phyloP scores from a whole-genome alignment of 1,140 invertebrate genomes.

The Orius insidiosus region DNA sequence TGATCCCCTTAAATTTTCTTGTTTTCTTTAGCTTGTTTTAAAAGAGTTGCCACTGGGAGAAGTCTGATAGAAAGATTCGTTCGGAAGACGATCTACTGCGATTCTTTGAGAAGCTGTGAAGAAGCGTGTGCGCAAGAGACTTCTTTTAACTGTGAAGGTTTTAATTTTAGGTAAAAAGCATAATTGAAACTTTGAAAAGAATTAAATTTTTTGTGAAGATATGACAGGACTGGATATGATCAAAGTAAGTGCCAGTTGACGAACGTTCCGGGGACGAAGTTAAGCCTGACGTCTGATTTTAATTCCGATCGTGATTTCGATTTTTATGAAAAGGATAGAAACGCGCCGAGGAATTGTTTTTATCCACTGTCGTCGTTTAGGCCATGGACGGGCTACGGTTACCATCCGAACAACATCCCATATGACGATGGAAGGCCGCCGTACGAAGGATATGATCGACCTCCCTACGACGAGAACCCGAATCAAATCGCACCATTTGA shows the following conservation, averaged over 20 bases:
- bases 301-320: slow-evolving; percentile 50
- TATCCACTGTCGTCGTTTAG: background rate
- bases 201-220: slow-evolving; percentile 16
- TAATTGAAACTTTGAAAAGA: too few species aligned
- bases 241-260: slow-evolving; percentile 47
- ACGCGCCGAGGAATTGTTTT: slow-evolving; percentile 19
- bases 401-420: background rate
- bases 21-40: slow-evolving; percentile 50
- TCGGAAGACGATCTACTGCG: slow-evolving; percentile 43
- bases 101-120: slow-evolving; percentile 51
- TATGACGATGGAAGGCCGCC: background rate
- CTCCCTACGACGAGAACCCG: background rate
- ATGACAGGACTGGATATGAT: slow-evolving; percentile 24
- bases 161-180: slow-evolving; percentile 58
- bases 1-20: too few species aligned
- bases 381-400: background rate
- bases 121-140: slow-evolving; percentile 53
- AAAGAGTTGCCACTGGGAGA: slow-evolving; percentile 47
- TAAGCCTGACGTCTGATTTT: slow-evolving; percentile 42
- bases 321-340: slow-evolving; percentile 48
- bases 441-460: background rate
- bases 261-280: slow-evolving; percentile 41
- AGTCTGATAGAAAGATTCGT: slow-evolving; percentile 44
- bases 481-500: slow-evolving; percentile 1
- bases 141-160: slow-evolving; percentile 57